These are phyloP conservation scores for Neodiprion pinetum DNA, from an alignment of 1,140 invertebrate species.

Conservation along the genomic window DNA sequence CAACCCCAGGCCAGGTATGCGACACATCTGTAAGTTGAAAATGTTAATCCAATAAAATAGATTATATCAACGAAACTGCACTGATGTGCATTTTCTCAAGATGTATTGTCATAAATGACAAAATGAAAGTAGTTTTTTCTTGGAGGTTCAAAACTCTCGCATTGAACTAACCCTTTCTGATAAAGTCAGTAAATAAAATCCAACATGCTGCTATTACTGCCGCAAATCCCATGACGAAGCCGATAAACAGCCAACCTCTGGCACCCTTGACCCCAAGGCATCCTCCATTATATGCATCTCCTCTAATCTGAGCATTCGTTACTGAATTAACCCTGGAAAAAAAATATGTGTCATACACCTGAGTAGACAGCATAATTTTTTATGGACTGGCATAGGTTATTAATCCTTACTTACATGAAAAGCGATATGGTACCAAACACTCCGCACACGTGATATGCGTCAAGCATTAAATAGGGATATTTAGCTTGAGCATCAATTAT, in stretches of 20 bases:
- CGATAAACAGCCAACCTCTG: constrained; percentile 94
- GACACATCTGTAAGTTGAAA: constrained; percentile 36
- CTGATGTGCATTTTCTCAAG: not conserved
- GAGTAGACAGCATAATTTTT: constrained; percentile 14
- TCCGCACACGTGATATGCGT: constrained; percentile 92
- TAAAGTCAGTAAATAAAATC: constrained; percentile 90
- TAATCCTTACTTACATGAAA: constrained; percentile 77
- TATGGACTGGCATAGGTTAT: constrained; percentile 19
- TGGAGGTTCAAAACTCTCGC: not conserved
- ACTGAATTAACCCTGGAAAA: constrained; percentile 89
- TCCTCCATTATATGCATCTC: constrained; percentile 85
- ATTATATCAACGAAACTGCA: constrained; percentile 14
- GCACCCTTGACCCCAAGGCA: constrained; percentile 90
- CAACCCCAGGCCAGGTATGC: constrained; percentile 84
- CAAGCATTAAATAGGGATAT: constrained; percentile 75
- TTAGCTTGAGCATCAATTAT: constrained; percentile 92
- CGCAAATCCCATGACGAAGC: constrained; percentile 95
- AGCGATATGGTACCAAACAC: constrained; percentile 93
- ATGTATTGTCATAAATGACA: constrained; percentile 11
- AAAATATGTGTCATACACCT: constrained; percentile 22
- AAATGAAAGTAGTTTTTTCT: not conserved
- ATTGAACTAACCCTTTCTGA: constrained; percentile 57
- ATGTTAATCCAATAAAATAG: constrained; percentile 13
- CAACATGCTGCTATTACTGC: constrained; percentile 94
- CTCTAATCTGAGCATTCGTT: constrained; percentile 91